Base-by-base conservation (phyloP, 2,888 invertebrate genomes). In the Chydorus sphaericus region DNA sequence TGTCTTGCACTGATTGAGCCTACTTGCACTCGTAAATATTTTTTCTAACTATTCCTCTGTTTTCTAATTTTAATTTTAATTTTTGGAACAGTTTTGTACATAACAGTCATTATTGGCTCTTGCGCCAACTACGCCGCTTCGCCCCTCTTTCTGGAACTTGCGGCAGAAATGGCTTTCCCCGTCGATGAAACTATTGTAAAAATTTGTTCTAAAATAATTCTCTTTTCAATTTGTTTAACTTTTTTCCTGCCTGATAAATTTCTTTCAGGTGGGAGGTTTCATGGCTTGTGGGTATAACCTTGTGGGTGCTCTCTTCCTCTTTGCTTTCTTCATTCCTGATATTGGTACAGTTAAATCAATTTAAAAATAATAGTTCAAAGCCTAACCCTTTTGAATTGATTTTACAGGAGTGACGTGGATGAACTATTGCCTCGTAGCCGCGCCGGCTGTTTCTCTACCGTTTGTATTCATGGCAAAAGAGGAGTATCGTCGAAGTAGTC, bases 251-350 rank as follows among this genome's bases (percentile, higher is more conserved):
- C n/a, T n/a, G n/a, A n/a, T n/a, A n/a, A n/a, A n/a, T n/a, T n/a
- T n/a, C n/a, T n/a, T n/a, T n/a, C n/a, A n/a, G n/a, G n/a, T 59
- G 23, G 59, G 59, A 3, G 59, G 59, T 30, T 59, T 59, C 48
- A 52, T 59, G 53, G 53, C 57, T 16, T 53, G 57, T 33, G 30
- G 55, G 18, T 58, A 54, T 49, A 59, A 59, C 39, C 31, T 59
- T 23, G 36, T 59, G 16, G 59, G 57, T 48, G 58, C 57, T 7
- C 54, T 59, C 6, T 59, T 59, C 44, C 49, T 59, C 16, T 55
- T 59, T 2, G 18, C 56, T 5, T 59, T 59, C 28, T 59, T 59
- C 52, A 54, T 59, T 11, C 59, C 59, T 11, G 53, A 55, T 28
- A 58, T 59, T 30, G 59, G 59, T 57, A 31, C 14, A 14, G 7